A percentile compares a stretch with the other conserved stretches of the same genome.
Evolutionary conservation across 2,888 invertebrate species (phyloP).

Genomic region (Phyto melanocephala): DNA sequence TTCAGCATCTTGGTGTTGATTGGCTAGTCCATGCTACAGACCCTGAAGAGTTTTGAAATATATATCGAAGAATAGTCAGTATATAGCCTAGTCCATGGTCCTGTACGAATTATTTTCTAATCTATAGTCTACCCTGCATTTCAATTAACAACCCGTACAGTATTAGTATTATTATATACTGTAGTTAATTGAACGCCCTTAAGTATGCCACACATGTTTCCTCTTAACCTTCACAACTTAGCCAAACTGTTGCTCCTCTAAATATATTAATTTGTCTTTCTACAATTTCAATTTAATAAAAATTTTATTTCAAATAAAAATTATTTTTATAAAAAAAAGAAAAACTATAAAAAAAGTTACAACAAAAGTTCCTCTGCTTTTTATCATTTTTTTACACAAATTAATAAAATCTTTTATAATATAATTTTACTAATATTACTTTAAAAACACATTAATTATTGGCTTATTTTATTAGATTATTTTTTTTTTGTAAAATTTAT

Average conservation of each 20-base stretch:
- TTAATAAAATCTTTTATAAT: background rate
- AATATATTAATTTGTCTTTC: background rate
- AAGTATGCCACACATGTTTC: background rate
- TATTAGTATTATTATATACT: too few relatives aligned
- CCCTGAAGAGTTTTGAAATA: too few relatives aligned
- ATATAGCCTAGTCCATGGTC: too few relatives aligned
- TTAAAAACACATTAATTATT: background rate
- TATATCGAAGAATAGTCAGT: too few relatives aligned
- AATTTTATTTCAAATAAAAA: background rate
- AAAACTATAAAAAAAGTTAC: background rate
- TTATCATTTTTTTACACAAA: background rate
- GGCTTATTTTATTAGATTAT: background rate
- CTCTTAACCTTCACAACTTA: background rate
- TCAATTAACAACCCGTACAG: too few relatives aligned
- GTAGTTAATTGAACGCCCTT: too few relatives aligned
- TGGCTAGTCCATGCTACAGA: too few relatives aligned
- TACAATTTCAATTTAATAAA: too few relatives aligned
- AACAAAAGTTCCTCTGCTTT: conserved; percentile 54
- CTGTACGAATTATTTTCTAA: too few relatives aligned
- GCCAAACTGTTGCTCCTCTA: background rate
- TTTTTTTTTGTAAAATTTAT: background rate
- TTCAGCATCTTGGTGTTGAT: too few relatives aligned
- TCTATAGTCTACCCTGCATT: too few relatives aligned
- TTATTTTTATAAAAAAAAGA: conserved; percentile 23
- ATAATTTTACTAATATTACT: background rate